These are phyloP conservation scores for Cyaniris semiargus DNA, from an alignment of 2,888 invertebrate species.

Conservation along the genomic window DNA sequence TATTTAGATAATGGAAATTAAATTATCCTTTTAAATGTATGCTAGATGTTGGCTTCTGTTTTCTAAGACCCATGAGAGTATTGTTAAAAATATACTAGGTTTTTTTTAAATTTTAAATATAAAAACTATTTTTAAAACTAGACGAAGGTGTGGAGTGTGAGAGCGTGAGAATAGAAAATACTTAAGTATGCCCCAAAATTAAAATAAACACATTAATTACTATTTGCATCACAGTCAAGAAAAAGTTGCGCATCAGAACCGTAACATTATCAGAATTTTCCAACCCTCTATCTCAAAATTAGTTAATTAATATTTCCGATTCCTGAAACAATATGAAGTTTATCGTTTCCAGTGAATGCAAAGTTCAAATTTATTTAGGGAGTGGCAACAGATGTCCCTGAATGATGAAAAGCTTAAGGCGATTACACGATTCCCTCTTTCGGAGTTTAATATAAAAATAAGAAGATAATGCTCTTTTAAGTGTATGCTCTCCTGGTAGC, in stretches of 20 bases:
- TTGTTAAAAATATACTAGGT: neutral
- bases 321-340: conserved; percentile 29
- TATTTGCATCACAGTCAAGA: neutral
- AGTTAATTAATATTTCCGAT: neutral
- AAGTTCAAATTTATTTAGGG: conserved; percentile 40
- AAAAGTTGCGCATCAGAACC: neutral
- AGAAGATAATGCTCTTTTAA: conserved; percentile 71
- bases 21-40: neutral
- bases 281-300: neutral
- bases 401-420: conserved; percentile 74
- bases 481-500: conserved; percentile 57
- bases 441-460: conserved; percentile 74
- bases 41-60: neutral
- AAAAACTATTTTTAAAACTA: no score
- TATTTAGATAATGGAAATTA: conserved; percentile 32
- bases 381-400: conserved; percentile 65
- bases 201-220: neutral
- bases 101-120: no score
- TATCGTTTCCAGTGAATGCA: conserved; percentile 38
- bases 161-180: no score
- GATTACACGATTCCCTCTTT: conserved; percentile 67
- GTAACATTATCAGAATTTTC: neutral
- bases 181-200: no score
- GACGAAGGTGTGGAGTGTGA: no score
- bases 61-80: neutral